Percentiles rank a stretch among this genome's conserved stretches.
Evolutionary conservation across 2,888 invertebrate genomes (phyloP).

Genomic region (Achlya flavicornis): DNA sequence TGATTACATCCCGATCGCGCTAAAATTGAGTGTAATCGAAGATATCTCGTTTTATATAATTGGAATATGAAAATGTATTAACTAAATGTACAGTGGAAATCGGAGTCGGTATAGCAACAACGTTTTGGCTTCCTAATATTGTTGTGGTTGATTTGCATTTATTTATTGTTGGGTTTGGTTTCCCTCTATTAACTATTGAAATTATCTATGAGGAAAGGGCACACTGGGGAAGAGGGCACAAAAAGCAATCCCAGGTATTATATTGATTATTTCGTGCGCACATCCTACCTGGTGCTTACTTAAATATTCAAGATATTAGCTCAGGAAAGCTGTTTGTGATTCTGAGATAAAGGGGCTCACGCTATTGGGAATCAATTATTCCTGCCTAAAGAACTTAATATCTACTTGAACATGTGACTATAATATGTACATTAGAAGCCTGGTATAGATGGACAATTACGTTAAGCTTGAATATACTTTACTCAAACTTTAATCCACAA

Average conservation of each 20-base stretch:
- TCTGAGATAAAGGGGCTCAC: background rate
- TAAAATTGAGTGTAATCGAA: background rate
- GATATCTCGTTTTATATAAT: background rate
- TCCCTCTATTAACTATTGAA: background rate
- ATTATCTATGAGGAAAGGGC: background rate
- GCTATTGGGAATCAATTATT: background rate
- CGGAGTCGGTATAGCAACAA: background rate
- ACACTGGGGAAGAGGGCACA: background rate
- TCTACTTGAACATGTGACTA: background rate
- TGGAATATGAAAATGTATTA: background rate
- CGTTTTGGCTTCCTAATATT: slow-evolving; percentile 37
- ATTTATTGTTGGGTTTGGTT: background rate
- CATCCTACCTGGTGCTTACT: background rate
- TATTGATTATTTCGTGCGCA: slow-evolving; percentile 11
- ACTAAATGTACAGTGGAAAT: slow-evolving; percentile 26
- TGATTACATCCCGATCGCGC: background rate
- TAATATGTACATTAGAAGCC: background rate
- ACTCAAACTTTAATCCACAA: background rate
- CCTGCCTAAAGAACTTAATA: background rate
- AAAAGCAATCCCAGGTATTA: background rate
- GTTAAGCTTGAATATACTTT: background rate
- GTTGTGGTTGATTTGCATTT: slow-evolving; percentile 45
- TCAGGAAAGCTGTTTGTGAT: background rate
- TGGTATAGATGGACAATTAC: background rate
- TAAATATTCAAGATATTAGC: slow-evolving; percentile 1